Conservation (phyloP, 2,113 vertebrate genomes). For the Cynoglossus semilaevis region DNA sequence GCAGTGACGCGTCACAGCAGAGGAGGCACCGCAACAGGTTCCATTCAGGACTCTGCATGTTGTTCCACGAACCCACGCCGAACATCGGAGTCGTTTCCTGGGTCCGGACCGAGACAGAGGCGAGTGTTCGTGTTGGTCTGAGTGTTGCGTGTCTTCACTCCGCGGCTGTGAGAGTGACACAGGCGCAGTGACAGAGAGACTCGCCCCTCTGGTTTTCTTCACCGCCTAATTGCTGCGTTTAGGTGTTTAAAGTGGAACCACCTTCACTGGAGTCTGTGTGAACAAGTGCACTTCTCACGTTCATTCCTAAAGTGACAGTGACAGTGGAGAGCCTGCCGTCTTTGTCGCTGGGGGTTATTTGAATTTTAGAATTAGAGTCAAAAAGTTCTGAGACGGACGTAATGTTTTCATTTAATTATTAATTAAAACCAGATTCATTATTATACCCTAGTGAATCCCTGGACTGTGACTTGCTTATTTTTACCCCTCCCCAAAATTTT, state of each 20-base stretch:
- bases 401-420: too few species aligned
- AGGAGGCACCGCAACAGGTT: not conserved
- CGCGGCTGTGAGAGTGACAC: not conserved
- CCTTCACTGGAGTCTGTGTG: not conserved
- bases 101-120: not conserved
- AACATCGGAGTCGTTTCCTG: not conserved
- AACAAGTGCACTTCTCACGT: conserved; percentile 6
- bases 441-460: too few species aligned
- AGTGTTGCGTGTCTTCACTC: conserved; percentile 28
- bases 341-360: too few species aligned
- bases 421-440: too few species aligned
- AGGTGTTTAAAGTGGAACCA: not conserved
- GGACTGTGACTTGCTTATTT: too few species aligned
- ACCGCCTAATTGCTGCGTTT: not conserved
- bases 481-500: too few species aligned
- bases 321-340: too few species aligned
- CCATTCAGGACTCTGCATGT: conserved; percentile 21
- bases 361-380: too few species aligned
- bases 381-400: too few species aligned
- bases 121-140: conserved; percentile 10
- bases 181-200: conserved; percentile 10
- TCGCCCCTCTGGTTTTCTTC: conserved; percentile 18
- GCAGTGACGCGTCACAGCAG: not conserved
- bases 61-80: not conserved
- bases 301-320: not conserved